These are phyloP conservation scores for Crematogaster levior DNA, from an alignment of 2,888 invertebrate genomes.

Conservation along the genomic window DNA sequence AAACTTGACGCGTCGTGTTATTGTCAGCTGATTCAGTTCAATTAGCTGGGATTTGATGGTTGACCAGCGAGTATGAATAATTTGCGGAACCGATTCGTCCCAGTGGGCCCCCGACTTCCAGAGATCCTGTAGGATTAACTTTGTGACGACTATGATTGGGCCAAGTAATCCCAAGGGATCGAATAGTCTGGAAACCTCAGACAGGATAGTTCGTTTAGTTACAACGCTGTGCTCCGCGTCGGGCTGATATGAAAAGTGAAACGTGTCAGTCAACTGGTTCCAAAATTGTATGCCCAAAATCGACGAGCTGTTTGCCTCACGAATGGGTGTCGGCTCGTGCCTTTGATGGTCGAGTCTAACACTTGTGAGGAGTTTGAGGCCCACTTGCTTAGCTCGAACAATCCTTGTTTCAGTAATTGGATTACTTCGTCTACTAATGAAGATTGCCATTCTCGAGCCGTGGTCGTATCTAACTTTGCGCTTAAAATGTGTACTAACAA, in stretches of 20 bases:
- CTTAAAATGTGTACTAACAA: neutral
- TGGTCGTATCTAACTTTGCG: neutral
- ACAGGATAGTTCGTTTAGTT: neutral
- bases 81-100: neutral
- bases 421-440: neutral
- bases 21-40: neutral
- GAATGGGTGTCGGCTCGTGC: too few species aligned
- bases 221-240: accelerated
- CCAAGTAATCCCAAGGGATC: neutral
- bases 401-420: neutral
- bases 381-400: neutral
- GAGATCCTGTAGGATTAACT: neutral
- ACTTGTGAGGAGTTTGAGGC: neutral
- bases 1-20: neutral
- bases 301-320: too few species aligned
- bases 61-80: neutral
- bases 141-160: neutral
- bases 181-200: neutral
- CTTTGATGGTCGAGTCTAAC: neutral
- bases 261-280: neutral
- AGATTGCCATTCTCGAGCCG: neutral
- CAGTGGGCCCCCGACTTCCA: neutral
- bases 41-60: neutral
- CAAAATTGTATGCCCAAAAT: neutral
- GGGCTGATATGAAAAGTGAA: neutral